phyloP scores from a whole-genome alignment of 2,113 vertebrate species.

The Arizona elegans region DNA sequence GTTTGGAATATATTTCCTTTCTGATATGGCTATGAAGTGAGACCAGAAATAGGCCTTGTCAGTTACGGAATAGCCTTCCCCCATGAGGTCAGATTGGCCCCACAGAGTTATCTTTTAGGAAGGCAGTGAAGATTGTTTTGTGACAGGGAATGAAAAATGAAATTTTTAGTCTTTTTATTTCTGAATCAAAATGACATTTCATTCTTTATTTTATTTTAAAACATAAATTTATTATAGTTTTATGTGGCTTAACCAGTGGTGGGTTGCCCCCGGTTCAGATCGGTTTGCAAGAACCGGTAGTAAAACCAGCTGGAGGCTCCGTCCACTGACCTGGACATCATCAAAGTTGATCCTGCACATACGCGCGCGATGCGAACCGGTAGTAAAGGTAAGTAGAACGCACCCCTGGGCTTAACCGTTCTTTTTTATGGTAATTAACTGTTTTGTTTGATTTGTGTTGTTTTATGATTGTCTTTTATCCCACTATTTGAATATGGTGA shows the following conservation, averaged over 20 bases:
- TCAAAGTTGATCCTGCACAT: too few species aligned
- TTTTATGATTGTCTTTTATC: not conserved
- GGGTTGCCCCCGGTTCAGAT: too few species aligned
- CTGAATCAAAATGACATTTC: not conserved
- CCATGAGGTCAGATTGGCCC: not conserved
- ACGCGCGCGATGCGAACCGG: too few species aligned
- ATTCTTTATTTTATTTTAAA: not conserved
- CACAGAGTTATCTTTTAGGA: not conserved
- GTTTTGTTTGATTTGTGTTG: not conserved
- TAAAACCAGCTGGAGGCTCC: too few species aligned
- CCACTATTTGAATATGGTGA: not conserved
- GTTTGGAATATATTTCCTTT: not conserved
- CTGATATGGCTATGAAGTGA: not conserved
- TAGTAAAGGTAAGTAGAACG: too few species aligned
- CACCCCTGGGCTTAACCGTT: not conserved
- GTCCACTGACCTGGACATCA: too few species aligned
- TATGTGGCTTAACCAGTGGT: not conserved
- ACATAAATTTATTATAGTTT: not conserved
- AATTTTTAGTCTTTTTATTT: not conserved
- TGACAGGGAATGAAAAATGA: not conserved
- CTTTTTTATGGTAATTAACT: not conserved
- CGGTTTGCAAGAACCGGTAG: too few species aligned
- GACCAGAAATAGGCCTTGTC: not conserved
- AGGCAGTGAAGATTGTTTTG: not conserved
- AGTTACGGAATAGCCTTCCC: not conserved